phyloP scores from a whole-genome alignment of 2,888 invertebrate genomes.

The Drosophila macrospina region DNA sequence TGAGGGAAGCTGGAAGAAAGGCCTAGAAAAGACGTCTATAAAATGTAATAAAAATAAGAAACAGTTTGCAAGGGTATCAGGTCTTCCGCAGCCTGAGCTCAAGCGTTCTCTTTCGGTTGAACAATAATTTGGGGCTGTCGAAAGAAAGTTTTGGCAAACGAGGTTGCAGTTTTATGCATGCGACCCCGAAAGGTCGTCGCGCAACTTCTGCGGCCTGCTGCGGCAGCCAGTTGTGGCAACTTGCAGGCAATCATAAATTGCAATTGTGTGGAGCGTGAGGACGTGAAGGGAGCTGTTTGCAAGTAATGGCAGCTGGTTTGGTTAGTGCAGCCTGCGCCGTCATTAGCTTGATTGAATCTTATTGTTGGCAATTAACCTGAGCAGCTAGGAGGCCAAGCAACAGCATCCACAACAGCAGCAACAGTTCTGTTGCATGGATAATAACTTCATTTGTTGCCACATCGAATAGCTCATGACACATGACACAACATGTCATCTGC shows the following conservation, averaged over 20 bases:
- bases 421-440: constrained; percentile 39
- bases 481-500: constrained; percentile 77
- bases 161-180: constrained; percentile 71
- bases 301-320: constrained; percentile 46
- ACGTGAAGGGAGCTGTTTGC: constrained; percentile 8
- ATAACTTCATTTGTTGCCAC: constrained; percentile 71
- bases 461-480: constrained; percentile 51
- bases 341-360: constrained; percentile 81
- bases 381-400: constrained; percentile 62
- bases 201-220: neutral
- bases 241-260: constrained; percentile 66
- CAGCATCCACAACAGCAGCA: constrained; percentile 9
- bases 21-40: too few relatives aligned
- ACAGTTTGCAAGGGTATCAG: neutral
- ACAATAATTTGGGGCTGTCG: constrained; percentile 55
- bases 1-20: too few relatives aligned
- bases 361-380: constrained; percentile 79
- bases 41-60: too few relatives aligned
- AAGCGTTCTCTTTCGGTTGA: constrained; percentile 18
- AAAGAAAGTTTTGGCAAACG: constrained; percentile 57
- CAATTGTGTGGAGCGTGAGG: constrained; percentile 55
- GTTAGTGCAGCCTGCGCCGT: constrained; percentile 54
- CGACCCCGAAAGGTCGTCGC: constrained; percentile 68
- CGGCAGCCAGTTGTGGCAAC: constrained; percentile 25
- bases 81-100: neutral